Percentiles rank a stretch among this genome's conserved stretches.
Conservation (phyloP, 2,797 vertebrate species). For the Hyperoplus lanceolatus region DNA sequence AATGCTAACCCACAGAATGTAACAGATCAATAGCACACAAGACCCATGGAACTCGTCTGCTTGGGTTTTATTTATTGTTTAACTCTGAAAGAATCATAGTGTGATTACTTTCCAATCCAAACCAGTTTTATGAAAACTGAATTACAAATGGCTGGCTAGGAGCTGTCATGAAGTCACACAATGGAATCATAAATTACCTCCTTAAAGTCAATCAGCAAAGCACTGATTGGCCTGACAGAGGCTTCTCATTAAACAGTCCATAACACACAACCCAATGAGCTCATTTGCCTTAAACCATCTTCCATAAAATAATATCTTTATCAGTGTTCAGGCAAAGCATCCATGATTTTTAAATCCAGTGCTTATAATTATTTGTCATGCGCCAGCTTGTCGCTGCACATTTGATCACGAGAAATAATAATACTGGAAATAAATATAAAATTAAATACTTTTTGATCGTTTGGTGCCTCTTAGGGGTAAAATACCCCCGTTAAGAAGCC, state of each 20-base stretch:
- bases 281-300: conserved; percentile 11
- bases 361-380: background rate
- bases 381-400: background rate
- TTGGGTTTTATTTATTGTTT: conserved; percentile 1
- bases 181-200: conserved; percentile 1
- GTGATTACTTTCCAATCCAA: conserved; percentile 13
- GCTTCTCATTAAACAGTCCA: conserved; percentile 14
- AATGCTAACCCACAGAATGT: background rate
- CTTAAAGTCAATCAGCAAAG: conserved; percentile 23
- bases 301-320: background rate
- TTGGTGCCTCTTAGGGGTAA: background rate
- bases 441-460: background rate
- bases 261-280: conserved; percentile 18
- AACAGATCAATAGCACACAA: background rate
- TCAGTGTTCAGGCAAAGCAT: background rate
- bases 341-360: background rate
- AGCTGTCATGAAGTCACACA: conserved; percentile 1
- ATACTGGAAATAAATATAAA: background rate
- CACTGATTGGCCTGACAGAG: conserved; percentile 1
- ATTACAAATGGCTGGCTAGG: conserved; percentile 3
- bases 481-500: background rate
- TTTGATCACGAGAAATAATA: conserved; percentile 5
- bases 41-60: background rate
- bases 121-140: conserved; percentile 17
- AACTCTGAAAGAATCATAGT: background rate